Evolutionary conservation across 2,113 vertebrate species (phyloP).

Genomic region (Balaeniceps rex): DNA sequence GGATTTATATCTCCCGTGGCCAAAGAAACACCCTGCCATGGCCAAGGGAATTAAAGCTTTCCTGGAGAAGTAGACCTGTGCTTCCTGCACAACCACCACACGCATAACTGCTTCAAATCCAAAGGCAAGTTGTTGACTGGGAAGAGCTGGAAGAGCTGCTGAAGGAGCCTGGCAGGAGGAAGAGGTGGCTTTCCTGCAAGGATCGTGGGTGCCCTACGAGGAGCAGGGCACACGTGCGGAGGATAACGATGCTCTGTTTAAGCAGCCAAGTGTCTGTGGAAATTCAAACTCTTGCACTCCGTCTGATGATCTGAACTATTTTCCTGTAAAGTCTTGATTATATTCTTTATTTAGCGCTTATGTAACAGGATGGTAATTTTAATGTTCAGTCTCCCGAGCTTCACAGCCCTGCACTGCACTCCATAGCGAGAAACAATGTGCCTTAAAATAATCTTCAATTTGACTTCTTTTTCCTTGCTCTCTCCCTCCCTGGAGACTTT

Average conservation of each 20-base stretch:
- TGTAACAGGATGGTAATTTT: conserved; percentile 6
- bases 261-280: background rate
- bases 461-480: background rate
- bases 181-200: background rate
- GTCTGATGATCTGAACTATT: background rate
- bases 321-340: background rate
- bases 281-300: background rate
- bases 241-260: background rate
- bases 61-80: background rate
- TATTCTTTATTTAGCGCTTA: conserved; percentile 19
- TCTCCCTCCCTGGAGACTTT: background rate
- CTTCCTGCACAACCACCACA: background rate
- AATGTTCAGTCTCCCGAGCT: background rate
- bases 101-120: background rate
- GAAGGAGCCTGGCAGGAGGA: background rate
- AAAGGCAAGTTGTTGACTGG: too few species aligned
- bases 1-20: accelerated
- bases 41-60: background rate
- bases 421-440: background rate
- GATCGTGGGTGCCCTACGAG: background rate
- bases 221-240: background rate
- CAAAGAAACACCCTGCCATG: background rate
- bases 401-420: background rate
- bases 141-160: background rate
- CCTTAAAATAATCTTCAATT: conserved; percentile 22